Evolutionary conservation across 2,113 vertebrate species (phyloP), one percentile per base, ranked within the genome.

Genomic region (Andinoacara biseriatus): DNA sequence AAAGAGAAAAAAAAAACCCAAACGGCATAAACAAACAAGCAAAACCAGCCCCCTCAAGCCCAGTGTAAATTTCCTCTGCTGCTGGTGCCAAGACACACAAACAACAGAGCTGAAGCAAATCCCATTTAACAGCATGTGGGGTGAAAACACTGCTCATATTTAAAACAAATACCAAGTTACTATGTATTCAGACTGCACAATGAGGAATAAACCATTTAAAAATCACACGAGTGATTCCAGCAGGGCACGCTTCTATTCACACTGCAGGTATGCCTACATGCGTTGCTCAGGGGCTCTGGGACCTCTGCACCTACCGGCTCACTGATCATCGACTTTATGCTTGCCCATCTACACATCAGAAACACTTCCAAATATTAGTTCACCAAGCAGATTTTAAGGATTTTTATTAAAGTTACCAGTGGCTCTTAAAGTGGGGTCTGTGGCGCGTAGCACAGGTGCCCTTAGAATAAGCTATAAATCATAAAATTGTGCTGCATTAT

Each of bases 1-100:
- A 46, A 24, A 67, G 18, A 49, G 11, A 59, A 59, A 58, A 61
- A 31, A 74, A 74, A 59, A 67, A 24, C 14, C 24, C 29, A 8
- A 78, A 72, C 56, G 24, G 78, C 69, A 88, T 78, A 87, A 88
- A 85, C 86, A 93, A 89, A 92, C 82, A 86, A 85, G 67, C 80
- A 83, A 82, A 89, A 81, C 54, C 65, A 83, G n/a, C 52, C 56
- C 85, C 85, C 87, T 87, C 80, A 89, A 87, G 89, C 83, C 81
- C 84, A 85, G 87, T 80, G 86, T 90, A 82, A 79, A 87, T 86
- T 90, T 86, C 88, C 80, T 86, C 81, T 86, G 85, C 76, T 83
- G 74, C 80, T 72, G 24, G 67, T 93, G 90, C 90, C 89, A 92
- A 92, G 90, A 81, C 87, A 90, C 88, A 90, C 85, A 92, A 83